Evolutionary conservation across 2,888 invertebrate genomes (phyloP).

Genomic region (Eulithis prunata): DNA sequence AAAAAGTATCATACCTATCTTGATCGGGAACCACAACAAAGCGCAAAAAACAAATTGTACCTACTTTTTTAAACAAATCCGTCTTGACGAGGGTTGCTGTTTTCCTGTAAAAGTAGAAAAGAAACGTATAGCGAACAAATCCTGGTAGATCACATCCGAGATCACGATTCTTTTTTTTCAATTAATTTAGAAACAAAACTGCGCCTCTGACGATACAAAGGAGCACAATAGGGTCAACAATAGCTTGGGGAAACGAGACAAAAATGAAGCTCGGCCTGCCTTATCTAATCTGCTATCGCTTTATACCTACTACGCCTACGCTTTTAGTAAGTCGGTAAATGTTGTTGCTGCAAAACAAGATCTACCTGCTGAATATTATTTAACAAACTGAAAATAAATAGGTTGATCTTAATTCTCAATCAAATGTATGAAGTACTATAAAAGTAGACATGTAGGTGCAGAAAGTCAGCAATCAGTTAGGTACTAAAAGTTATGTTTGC

Average conservation of each 20-base stretch:
- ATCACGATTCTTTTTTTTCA: slow-evolving; percentile 61
- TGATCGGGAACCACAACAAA: slow-evolving; percentile 77
- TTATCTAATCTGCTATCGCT: slow-evolving; percentile 32
- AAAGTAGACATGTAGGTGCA: too few species aligned
- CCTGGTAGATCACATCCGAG: slow-evolving; percentile 70
- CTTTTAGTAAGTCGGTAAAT: slow-evolving; percentile 24
- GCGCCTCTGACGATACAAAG: slow-evolving; percentile 23
- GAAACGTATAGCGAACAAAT: slow-evolving; percentile 73
- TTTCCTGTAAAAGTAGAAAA: slow-evolving; percentile 70
- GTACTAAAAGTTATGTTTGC: too few species aligned
- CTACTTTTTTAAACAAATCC: slow-evolving; percentile 77
- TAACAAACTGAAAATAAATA: background rate
- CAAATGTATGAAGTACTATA: too few species aligned
- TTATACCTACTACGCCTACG: slow-evolving; percentile 19
- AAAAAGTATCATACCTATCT: slow-evolving; percentile 54
- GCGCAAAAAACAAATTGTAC: slow-evolving; percentile 78
- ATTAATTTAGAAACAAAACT: slow-evolving; percentile 56
- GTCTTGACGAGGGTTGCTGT: slow-evolving; percentile 77
- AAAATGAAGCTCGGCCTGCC: slow-evolving; percentile 28
- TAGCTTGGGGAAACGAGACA: slow-evolving; percentile 30
- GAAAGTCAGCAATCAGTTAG: too few species aligned
- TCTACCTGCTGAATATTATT: slow-evolving; percentile 11
- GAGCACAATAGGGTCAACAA: slow-evolving; percentile 31
- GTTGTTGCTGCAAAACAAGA: slow-evolving; percentile 22
- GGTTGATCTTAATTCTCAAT: too few species aligned